A percentile compares a stretch with the other conserved stretches of the same genome.
Evolutionary conservation across 2,888 invertebrate genomes (phyloP).

Genomic region (Chelonus formosanus): DNA sequence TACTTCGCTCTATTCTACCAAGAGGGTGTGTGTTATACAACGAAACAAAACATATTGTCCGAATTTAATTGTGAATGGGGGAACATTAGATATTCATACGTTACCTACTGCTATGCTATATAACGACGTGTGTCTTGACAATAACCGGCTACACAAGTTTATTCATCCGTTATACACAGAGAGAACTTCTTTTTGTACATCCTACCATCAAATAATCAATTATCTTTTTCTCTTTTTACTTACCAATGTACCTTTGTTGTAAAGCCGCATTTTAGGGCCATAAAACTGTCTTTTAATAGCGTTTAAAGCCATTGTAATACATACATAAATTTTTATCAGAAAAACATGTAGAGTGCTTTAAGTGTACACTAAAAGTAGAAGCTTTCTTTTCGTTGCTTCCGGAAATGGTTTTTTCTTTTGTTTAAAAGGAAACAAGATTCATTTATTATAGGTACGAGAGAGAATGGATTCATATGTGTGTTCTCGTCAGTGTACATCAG

Average conservation of each 20-base stretch:
- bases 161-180: constrained; percentile 30
- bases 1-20: neutral
- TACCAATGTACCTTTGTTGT: constrained; percentile 7
- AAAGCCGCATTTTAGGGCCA: no score
- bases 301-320: no score
- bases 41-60: constrained; percentile 65
- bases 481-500: no score
- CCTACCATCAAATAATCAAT: constrained; percentile 24
- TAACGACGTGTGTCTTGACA: constrained; percentile 37
- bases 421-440: no score
- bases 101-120: constrained; percentile 44
- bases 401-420: no score
- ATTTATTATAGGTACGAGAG: no score
- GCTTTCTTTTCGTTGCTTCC: no score
- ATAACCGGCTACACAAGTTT: constrained; percentile 31
- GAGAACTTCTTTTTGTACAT: constrained; percentile 22
- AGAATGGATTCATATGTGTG: no score
- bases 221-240: constrained; percentile 14
- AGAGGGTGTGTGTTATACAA: constrained; percentile 45
- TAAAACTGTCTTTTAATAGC: neutral
- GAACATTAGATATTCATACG: constrained; percentile 64
- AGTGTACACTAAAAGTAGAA: no score
- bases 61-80: constrained; percentile 62
- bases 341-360: no score
- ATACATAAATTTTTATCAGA: no score